These are phyloP conservation scores for Pristionchus fissidentatus DNA, from an alignment of 2,888 invertebrate genomes.

Conservation along the genomic window DNA sequence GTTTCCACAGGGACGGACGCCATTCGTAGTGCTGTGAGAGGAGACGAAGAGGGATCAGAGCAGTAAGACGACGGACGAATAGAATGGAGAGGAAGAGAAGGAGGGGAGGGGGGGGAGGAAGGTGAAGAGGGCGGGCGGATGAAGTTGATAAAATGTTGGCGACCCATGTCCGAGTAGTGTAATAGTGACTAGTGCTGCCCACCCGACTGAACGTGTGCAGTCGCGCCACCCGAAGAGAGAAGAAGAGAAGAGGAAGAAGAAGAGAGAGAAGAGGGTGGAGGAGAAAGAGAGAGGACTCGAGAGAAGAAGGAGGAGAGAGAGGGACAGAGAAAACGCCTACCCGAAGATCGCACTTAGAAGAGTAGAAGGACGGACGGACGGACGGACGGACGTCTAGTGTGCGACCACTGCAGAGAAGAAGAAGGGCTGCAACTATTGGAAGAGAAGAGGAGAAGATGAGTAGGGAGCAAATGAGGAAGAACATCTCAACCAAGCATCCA, in stretches of 20 bases:
- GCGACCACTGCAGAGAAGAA: neutral
- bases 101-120: neutral
- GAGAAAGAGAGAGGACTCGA: neutral
- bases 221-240: neutral
- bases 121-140: neutral
- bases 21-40: neutral
- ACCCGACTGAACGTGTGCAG: neutral
- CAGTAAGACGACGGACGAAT: too few species aligned
- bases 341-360: slow-evolving; percentile 28
- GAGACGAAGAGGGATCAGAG: neutral
- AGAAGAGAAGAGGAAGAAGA: neutral
- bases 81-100: neutral
- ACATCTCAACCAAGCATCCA: too few species aligned
- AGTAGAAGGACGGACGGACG: slow-evolving; percentile 21
- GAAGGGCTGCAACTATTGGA: neutral
- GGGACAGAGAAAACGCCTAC: slow-evolving; percentile 5
- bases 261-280: neutral
- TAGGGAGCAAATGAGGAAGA: neutral
- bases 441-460: neutral
- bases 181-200: slow-evolving; percentile 15
- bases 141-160: neutral
- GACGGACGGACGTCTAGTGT: slow-evolving; percentile 11
- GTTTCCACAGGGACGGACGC: neutral
- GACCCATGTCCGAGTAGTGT: slow-evolving; percentile 5
- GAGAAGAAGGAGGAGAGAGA: neutral